Percentiles rank a stretch among this genome's conserved stretches.
These are phyloP conservation scores for Cyclophora albipunctata DNA, from an alignment of 2,888 invertebrate species.

Conservation along the genomic window DNA sequence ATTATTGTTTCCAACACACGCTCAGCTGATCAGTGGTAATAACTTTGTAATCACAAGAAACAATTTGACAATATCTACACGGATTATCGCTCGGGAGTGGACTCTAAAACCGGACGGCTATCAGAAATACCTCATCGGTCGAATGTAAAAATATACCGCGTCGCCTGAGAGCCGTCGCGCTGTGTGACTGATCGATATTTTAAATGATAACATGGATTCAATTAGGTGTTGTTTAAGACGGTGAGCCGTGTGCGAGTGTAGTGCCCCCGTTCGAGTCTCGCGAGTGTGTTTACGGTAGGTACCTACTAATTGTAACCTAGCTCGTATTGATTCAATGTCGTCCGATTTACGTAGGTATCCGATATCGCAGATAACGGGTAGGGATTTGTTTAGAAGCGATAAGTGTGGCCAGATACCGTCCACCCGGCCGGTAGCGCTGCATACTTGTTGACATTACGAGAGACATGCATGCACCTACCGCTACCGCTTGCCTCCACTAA, in stretches of 20 bases:
- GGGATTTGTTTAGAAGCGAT: constrained; percentile 62
- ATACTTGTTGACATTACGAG: constrained; percentile 7
- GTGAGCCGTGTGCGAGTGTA: constrained; percentile 45
- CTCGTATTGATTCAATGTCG: constrained; percentile 59
- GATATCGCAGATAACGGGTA: constrained; percentile 44
- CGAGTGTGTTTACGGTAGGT: constrained; percentile 29
- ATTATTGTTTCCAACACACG: constrained; percentile 64
- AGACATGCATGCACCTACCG: neutral
- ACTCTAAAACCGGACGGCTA: constrained; percentile 34
- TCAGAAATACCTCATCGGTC: constrained; percentile 58
- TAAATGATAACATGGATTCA: constrained; percentile 74
- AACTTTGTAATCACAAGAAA: constrained; percentile 24
- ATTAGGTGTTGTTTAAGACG: constrained; percentile 63
- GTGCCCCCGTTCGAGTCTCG: constrained; percentile 33
- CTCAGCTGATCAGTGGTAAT: constrained; percentile 67
- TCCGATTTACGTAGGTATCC: constrained; percentile 47
- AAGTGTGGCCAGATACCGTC: constrained; percentile 23
- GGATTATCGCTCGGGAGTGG: constrained; percentile 25
- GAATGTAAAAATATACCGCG: constrained; percentile 71
- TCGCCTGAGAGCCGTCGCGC: constrained; percentile 56
- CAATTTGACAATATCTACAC: constrained; percentile 8
- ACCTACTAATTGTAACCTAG: constrained; percentile 14
- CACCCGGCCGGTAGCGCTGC: constrained; percentile 8
- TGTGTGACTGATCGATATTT: constrained; percentile 74
- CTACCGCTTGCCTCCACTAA: neutral